Conservation (phyloP, 1,140 invertebrate species). For the Cotesia chilonis region DNA sequence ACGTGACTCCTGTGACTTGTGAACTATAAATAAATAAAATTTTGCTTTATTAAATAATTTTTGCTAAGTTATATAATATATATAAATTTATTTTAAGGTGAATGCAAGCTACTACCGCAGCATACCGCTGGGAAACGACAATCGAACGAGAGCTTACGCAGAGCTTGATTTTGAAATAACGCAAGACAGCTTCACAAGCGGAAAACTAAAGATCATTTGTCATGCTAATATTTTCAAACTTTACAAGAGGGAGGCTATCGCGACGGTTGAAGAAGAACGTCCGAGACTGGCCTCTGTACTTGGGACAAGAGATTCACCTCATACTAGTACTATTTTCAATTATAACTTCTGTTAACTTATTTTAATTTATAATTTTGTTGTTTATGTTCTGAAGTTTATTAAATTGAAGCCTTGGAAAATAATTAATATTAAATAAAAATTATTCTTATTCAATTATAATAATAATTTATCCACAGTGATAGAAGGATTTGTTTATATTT, state of each 20-base stretch:
- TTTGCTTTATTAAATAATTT: too few relatives aligned
- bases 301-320: slow-evolving; percentile 70
- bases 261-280: slow-evolving; percentile 71
- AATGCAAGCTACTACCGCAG: slow-evolving; percentile 59
- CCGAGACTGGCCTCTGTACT: slow-evolving; percentile 73
- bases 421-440: too few relatives aligned
- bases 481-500: too few relatives aligned
- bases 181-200: slow-evolving; percentile 70
- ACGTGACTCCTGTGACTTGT: too few relatives aligned
- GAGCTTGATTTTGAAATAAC: slow-evolving; percentile 68
- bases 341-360: neutral
- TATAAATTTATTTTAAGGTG: slow-evolving; percentile 44
- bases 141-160: slow-evolving; percentile 52
- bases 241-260: slow-evolving; percentile 66
- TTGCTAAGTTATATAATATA: too few relatives aligned
- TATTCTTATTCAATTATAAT: too few relatives aligned
- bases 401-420: too few relatives aligned
- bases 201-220: slow-evolving; percentile 71
- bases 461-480: too few relatives aligned
- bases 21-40: too few relatives aligned
- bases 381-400: too few relatives aligned
- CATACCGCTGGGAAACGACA: slow-evolving; percentile 58
- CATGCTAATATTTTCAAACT: slow-evolving; percentile 71
- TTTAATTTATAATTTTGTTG: neutral
- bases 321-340: slow-evolving; percentile 47